Percentiles rank a stretch among this genome's conserved stretches.
Evolutionary conservation across 2,113 vertebrate species (phyloP).

Genomic region (Mesoclemmys tuberculata): DNA sequence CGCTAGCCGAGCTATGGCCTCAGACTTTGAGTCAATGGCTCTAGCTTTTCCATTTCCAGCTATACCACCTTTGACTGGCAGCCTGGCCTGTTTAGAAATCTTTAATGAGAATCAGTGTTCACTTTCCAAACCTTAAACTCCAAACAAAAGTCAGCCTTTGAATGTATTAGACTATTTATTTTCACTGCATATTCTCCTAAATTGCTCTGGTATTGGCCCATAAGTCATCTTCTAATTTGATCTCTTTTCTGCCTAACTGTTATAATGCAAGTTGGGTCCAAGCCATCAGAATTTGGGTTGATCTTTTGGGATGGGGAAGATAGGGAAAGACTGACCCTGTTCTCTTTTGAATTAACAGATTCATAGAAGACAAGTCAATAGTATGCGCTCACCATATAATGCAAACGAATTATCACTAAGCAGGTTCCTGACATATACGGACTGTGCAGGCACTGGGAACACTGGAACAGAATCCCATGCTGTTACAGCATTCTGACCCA

Average conservation of each 20-base stretch:
- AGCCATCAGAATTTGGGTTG: neutral
- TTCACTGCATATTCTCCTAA: slow-evolving; percentile 1
- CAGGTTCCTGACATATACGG: slow-evolving; percentile 41
- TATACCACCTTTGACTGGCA: slow-evolving; percentile 60
- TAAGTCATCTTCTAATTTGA: neutral
- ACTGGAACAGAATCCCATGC: slow-evolving; percentile 7
- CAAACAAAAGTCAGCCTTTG: slow-evolving; percentile 15
- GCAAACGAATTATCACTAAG: slow-evolving; percentile 35
- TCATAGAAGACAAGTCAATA: neutral
- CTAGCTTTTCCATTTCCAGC: slow-evolving; percentile 41
- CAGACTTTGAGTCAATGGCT: slow-evolving; percentile 57
- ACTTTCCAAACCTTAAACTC: slow-evolving; percentile 51
- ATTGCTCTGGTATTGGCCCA: neutral
- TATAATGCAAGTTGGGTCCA: neutral
- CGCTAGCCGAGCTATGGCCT: slow-evolving; percentile 11
- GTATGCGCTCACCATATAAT: neutral
- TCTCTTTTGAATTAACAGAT: slow-evolving; percentile 35
- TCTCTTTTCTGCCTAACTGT: neutral
- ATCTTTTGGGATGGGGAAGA: neutral
- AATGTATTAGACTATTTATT: slow-evolving; percentile 43
- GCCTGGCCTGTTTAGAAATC: slow-evolving; percentile 50
- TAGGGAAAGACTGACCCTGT: neutral
- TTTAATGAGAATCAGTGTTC: slow-evolving; percentile 52
- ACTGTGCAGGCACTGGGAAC: slow-evolving; percentile 22
- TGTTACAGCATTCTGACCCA: neutral